A percentile compares a stretch with the other conserved stretches of the same genome.
Conservation (phyloP, 2,797 vertebrate genomes). For the Gallinago solitaria region DNA sequence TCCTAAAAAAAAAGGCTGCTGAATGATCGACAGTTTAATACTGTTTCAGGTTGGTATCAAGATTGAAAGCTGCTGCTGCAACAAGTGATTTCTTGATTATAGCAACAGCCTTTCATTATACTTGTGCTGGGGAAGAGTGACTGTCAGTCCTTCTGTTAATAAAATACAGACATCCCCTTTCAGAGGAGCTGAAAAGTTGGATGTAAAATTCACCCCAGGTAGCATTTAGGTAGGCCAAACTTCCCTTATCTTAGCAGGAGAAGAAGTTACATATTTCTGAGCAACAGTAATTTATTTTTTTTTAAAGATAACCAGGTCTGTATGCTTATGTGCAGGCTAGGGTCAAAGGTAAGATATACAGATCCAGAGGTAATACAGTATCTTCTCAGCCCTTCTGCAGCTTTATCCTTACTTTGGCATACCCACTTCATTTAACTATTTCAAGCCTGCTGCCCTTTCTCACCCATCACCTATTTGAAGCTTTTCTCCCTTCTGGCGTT, state of each 20-base stretch:
- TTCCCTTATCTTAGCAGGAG: background rate
- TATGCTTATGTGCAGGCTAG: background rate
- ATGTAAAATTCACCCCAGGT: background rate
- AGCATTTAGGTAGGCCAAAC: background rate
- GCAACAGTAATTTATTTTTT: background rate
- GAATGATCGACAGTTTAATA: slow-evolving; percentile 68
- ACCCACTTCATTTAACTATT: background rate
- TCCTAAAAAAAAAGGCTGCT: slow-evolving; percentile 26
- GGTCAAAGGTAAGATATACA: background rate
- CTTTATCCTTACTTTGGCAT: background rate
- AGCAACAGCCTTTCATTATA: slow-evolving; percentile 37
- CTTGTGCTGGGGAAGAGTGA: background rate
- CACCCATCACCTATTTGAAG: background rate
- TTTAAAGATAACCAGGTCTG: background rate
- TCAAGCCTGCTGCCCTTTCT: background rate
- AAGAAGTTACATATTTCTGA: background rate
- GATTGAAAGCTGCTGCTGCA: slow-evolving; percentile 54
- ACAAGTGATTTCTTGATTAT: slow-evolving; percentile 63
- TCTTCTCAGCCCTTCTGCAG: background rate
- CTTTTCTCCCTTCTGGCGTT: background rate
- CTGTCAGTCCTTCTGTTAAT: slow-evolving; percentile 18
- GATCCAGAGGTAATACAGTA: background rate
- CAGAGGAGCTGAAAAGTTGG: background rate
- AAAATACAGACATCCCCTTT: background rate
- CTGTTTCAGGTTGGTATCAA: slow-evolving; percentile 18